Conservation (phyloP, 1,140 invertebrate genomes). For the Carposina sasakii region DNA sequence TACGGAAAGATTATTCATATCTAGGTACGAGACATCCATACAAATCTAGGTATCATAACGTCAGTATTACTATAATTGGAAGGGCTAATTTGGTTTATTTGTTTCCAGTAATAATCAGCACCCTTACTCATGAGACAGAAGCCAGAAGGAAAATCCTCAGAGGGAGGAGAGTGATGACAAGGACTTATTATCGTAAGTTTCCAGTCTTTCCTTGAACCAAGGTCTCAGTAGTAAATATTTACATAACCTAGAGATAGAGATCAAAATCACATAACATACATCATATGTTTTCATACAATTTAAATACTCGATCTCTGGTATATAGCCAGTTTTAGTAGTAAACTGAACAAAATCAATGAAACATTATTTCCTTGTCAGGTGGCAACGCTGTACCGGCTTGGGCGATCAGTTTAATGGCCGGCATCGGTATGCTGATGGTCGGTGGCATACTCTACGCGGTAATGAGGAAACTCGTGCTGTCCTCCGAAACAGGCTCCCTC, state of each 20-base stretch:
- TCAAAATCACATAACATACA: too few species aligned
- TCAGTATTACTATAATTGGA: conserved; percentile 1
- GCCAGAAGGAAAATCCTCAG: conserved; percentile 82
- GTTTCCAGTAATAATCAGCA: conserved; percentile 77
- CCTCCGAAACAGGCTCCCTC: conserved; percentile 52
- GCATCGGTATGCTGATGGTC: conserved; percentile 76
- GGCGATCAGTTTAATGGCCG: conserved; percentile 79
- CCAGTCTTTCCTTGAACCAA: conserved; percentile 1
- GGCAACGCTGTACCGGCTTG: conserved; percentile 80
- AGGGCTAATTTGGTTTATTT: conserved; percentile 11
- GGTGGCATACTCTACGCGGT: conserved; percentile 79
- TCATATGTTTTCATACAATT: too few species aligned
- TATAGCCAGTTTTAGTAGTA: too few species aligned
- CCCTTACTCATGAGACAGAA: conserved; percentile 78
- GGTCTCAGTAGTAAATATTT: neutral
- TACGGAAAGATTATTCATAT: too few species aligned
- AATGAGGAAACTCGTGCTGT: conserved; percentile 78
- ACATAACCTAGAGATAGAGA: neutral
- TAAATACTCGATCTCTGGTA: too few species aligned
- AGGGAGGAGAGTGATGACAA: conserved; percentile 81
- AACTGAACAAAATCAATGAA: conserved; percentile 11
- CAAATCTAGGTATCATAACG: too few species aligned
- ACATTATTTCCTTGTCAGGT: conserved; percentile 65
- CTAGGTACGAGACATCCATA: too few species aligned
- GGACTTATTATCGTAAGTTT: conserved; percentile 82